phyloP scores from a whole-genome alignment of 30 jellyfish, hydroid and myxozoan species.

The Aurelia aurita region DNA sequence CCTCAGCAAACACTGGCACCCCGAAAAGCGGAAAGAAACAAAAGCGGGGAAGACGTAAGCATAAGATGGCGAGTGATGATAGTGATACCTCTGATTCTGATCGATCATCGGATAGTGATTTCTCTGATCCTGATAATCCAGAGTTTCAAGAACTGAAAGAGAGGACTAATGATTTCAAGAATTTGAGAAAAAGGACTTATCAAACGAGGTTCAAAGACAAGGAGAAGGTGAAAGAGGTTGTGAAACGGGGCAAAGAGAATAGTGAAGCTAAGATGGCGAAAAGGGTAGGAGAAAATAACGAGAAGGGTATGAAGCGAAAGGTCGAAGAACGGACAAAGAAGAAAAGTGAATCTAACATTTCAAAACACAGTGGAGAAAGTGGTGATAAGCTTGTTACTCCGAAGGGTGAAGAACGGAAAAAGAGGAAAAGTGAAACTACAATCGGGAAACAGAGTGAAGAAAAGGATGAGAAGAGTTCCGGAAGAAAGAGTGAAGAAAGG shows the following conservation, averaged over 20 bases:
- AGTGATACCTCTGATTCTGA: constrained; percentile 52
- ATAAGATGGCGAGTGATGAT: constrained; percentile 5
- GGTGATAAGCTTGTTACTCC: too few relatives aligned
- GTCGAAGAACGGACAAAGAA: too few relatives aligned
- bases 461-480: too few relatives aligned
- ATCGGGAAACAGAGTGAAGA: too few relatives aligned
- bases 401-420: too few relatives aligned
- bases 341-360: too few relatives aligned
- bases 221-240: constrained; percentile 1
- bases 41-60: background rate
- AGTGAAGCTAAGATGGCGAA: background rate
- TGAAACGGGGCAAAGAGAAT: background rate
- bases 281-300: background rate
- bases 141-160: constrained; percentile 24
- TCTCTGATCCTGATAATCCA: constrained; percentile 38
- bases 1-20: background rate
- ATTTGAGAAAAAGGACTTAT: constrained; percentile 14
- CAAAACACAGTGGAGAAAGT: too few relatives aligned
- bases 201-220: constrained; percentile 22
- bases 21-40: constrained; percentile 5
- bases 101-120: constrained; percentile 50
- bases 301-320: background rate
- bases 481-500: too few relatives aligned
- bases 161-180: constrained; percentile 14
- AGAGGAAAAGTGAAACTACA: too few relatives aligned